Evolutionary conservation across 2,113 vertebrate species (phyloP).

Genomic region (Laticauda laticaudata): DNA sequence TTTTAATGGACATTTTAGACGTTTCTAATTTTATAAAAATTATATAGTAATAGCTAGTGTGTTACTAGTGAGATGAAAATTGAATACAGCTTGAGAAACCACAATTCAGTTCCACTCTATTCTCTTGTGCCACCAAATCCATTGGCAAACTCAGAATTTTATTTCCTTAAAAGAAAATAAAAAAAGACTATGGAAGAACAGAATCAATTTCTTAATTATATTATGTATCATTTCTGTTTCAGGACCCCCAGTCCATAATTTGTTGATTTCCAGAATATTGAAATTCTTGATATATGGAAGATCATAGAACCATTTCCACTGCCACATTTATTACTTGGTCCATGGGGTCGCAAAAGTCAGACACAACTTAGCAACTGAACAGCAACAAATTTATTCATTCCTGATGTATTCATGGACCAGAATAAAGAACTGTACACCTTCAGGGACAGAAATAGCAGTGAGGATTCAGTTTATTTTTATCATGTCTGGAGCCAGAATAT

Average conservation of each 20-base stretch:
- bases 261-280: background rate
- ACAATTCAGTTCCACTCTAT: background rate
- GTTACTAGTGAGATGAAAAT: background rate
- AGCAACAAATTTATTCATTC: background rate
- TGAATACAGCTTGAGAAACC: background rate
- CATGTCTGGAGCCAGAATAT: background rate
- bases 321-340: background rate
- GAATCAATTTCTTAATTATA: background rate
- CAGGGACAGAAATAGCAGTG: background rate
- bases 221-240: background rate
- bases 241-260: background rate
- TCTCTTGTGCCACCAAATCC: background rate
- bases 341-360: background rate
- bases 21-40: background rate
- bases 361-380: background rate
- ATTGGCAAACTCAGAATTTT: background rate
- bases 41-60: background rate
- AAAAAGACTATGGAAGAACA: background rate
- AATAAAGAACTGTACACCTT: background rate
- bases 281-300: background rate
- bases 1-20: background rate
- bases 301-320: background rate
- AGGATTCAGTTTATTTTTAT: background rate
- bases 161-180: background rate
- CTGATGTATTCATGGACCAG: background rate